phyloP scores from a whole-genome alignment of 1,140 invertebrate species.

The Alviniconcha marisindica region DNA sequence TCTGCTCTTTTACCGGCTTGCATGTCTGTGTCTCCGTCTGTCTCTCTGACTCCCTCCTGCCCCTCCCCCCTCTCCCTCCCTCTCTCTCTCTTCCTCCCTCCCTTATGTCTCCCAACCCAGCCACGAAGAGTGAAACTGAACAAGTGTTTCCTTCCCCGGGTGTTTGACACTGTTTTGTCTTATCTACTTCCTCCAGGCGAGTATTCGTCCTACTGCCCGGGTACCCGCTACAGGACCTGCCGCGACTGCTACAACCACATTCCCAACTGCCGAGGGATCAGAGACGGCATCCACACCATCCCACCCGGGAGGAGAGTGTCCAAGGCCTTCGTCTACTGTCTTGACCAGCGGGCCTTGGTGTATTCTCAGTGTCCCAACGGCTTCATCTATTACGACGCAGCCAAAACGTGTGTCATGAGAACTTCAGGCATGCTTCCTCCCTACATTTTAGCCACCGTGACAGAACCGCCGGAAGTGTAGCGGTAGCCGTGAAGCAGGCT shows the following conservation, averaged over 20 bases:
- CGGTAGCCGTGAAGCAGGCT: neutral
- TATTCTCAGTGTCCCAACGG: conserved; percentile 36
- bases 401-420: conserved; percentile 29
- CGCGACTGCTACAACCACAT: conserved; percentile 28
- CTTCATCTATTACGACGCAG: conserved; percentile 23
- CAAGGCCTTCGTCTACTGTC: conserved; percentile 44
- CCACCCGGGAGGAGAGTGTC: conserved; percentile 28
- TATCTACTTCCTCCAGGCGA: conserved; percentile 31
- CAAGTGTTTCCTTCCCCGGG: neutral
- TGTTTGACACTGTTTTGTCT: neutral
- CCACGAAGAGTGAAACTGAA: too few relatives aligned
- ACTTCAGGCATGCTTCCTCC: neutral
- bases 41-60: too few relatives aligned
- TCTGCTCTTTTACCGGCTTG: too few relatives aligned
- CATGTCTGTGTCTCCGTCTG: too few relatives aligned
- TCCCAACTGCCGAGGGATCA: conserved; percentile 33
- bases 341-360: conserved; percentile 40
- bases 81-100: too few relatives aligned
- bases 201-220: conserved; percentile 40
- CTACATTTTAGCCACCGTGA: neutral
- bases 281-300: conserved; percentile 44
- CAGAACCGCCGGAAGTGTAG: conserved; percentile 33
- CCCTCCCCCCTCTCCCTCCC: neutral
- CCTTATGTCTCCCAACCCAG: neutral
- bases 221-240: conserved; percentile 29